Evolutionary conservation across 1,140 invertebrate species (phyloP).

Genomic region (Sycophila sp.): DNA sequence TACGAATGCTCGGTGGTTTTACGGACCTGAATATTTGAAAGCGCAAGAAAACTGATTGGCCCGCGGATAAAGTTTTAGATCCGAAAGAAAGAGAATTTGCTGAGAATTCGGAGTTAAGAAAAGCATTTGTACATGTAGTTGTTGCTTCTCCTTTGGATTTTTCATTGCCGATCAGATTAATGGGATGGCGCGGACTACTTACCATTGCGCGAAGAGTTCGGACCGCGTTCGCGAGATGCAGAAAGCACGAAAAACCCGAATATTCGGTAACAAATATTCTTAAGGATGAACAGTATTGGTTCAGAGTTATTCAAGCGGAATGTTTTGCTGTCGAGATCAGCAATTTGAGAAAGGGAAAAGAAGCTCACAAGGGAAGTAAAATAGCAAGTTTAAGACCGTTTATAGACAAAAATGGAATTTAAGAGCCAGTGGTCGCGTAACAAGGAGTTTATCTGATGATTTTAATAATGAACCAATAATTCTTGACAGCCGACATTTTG

Average conservation of each 20-base stretch:
- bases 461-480: background rate
- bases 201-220: too few species aligned
- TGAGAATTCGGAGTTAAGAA: too few species aligned
- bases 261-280: too few species aligned
- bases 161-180: too few species aligned
- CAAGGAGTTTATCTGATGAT: too few species aligned
- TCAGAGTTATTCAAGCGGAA: background rate
- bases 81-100: background rate
- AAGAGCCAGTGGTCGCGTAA: background rate
- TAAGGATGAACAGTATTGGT: background rate
- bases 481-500: background rate
- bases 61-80: background rate
- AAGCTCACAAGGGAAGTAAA: background rate
- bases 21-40: background rate
- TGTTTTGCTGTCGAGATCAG: background rate
- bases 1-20: background rate
- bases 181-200: too few species aligned
- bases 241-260: too few species aligned
- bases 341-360: background rate
- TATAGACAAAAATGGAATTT: background rate
- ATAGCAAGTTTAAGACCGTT: background rate
- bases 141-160: too few species aligned
- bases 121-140: too few species aligned
- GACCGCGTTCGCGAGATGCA: too few species aligned
- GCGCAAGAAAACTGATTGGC: background rate